Evolutionary conservation across 2,797 vertebrate genomes (phyloP).

Genomic region (Monodelphis domestica): DNA sequence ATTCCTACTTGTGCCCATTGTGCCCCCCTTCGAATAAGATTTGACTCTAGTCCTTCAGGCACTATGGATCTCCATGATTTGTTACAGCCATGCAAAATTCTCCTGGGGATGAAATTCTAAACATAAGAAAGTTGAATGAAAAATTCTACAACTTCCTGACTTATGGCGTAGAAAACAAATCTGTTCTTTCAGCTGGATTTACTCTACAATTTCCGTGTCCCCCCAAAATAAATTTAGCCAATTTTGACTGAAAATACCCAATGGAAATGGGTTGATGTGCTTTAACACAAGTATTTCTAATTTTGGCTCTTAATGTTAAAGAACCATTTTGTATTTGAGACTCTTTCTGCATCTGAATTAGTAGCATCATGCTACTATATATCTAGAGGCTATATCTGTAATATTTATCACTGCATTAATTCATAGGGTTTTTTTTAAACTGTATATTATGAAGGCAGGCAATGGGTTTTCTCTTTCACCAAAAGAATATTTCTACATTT

Average conservation of each 20-base stretch:
- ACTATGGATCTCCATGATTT: neutral
- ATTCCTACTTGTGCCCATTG: neutral
- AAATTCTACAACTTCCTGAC: conserved; percentile 55
- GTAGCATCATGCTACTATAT: conserved; percentile 57
- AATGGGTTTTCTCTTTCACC: conserved; percentile 44
- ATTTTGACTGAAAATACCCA: conserved; percentile 60
- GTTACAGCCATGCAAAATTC: neutral
- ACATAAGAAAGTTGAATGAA: conserved; percentile 61
- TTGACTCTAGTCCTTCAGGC: neutral
- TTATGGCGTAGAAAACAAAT: conserved; percentile 59
- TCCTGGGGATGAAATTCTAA: conserved; percentile 43
- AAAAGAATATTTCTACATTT: conserved; percentile 54
- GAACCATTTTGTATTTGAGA: conserved; percentile 48
- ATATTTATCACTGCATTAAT: conserved; percentile 73
- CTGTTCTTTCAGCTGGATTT: conserved; percentile 54
- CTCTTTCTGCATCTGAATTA: conserved; percentile 67
- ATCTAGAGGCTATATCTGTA: conserved; percentile 68
- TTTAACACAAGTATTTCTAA: conserved; percentile 66
- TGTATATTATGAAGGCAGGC: conserved; percentile 34
- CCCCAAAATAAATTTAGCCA: conserved; percentile 58
- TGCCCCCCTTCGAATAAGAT: neutral
- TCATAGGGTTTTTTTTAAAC: conserved; percentile 51
- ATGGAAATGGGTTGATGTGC: conserved; percentile 43
- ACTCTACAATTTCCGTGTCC: conserved; percentile 51
- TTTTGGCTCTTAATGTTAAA: conserved; percentile 66